Evolutionary conservation across 2,113 vertebrate species (phyloP).

Genomic region (Carlito syrichta): DNA sequence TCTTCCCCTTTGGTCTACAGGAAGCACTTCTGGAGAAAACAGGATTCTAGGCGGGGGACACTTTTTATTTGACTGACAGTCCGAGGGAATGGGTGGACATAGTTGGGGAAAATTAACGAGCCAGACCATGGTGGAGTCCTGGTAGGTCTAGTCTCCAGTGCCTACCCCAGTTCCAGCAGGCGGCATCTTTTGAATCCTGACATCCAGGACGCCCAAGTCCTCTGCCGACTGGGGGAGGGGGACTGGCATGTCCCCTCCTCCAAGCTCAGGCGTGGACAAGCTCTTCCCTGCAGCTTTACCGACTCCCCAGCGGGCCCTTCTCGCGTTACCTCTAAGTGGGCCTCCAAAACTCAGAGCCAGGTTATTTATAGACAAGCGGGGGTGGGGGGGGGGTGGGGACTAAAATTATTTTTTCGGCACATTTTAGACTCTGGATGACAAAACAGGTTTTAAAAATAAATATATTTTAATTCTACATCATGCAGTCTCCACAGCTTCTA

Average conservation of each 20-base stretch:
- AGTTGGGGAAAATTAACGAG: neutral
- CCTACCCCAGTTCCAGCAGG: neutral
- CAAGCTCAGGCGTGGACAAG: neutral
- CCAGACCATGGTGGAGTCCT: neutral
- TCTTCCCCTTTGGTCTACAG: neutral
- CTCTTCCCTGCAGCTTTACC: neutral
- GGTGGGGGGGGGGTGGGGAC: neutral
- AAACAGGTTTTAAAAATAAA: neutral
- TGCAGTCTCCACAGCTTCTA: neutral
- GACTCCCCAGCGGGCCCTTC: neutral
- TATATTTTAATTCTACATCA: fast-evolving
- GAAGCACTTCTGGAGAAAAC: neutral
- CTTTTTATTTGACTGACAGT: neutral
- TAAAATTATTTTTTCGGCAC: neutral
- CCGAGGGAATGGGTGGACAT: neutral
- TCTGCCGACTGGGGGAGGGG: neutral
- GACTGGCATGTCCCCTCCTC: neutral
- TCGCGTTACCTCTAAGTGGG: constrained; percentile 26
- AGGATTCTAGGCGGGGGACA: neutral
- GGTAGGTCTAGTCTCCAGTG: neutral
- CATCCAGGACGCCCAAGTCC: neutral
- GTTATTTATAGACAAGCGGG: constrained; percentile 63
- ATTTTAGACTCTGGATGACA: neutral
- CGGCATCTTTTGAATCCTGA: neutral
- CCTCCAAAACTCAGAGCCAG: constrained; percentile 32